Percentiles rank a stretch among this genome's conserved stretches.
Conservation (phyloP, 2,888 invertebrate species). For the Eupithecia subfuscata region DNA sequence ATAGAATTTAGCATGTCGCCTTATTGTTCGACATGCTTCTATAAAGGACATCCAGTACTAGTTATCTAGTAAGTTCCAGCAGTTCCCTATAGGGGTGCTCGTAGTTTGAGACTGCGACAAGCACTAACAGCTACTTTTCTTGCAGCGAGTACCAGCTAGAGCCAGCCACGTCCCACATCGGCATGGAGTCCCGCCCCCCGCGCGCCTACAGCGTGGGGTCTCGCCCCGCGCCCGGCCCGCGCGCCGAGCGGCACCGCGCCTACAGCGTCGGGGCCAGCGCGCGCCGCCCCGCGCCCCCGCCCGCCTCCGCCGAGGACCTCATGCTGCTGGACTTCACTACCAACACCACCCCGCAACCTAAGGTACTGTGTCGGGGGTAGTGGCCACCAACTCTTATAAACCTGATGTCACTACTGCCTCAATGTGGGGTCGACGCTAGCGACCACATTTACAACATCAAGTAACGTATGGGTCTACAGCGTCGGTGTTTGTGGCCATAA, state of each 20-base stretch:
- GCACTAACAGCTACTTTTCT: not conserved
- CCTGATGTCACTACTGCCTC: not conserved
- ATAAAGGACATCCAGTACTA: no score
- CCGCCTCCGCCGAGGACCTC: constrained; percentile 87
- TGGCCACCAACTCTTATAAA: not conserved
- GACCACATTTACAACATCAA: not conserved
- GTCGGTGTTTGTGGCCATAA: constrained; percentile 82
- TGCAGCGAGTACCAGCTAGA: constrained; percentile 90
- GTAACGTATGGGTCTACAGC: constrained; percentile 81
- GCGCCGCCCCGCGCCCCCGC: constrained; percentile 48
- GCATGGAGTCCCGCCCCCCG: constrained; percentile 84
- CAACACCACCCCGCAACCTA: not conserved
- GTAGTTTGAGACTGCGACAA: not conserved
- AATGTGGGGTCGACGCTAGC: not conserved
- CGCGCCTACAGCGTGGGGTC: constrained; percentile 80
- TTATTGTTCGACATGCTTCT: no score
- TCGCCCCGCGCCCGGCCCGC: constrained; percentile 53
- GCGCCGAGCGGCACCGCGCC: constrained; percentile 86
- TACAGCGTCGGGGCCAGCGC: constrained; percentile 87
- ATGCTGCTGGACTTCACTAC: constrained; percentile 88
- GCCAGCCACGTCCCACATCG: constrained; percentile 90
- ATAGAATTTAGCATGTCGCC: no score
- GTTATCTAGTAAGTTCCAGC: no score
- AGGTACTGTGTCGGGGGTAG: not conserved
- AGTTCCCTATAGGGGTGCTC: no score